These are phyloP conservation scores for Mythimna loreyi DNA, from an alignment of 2,888 invertebrate species.

Conservation along the genomic window DNA sequence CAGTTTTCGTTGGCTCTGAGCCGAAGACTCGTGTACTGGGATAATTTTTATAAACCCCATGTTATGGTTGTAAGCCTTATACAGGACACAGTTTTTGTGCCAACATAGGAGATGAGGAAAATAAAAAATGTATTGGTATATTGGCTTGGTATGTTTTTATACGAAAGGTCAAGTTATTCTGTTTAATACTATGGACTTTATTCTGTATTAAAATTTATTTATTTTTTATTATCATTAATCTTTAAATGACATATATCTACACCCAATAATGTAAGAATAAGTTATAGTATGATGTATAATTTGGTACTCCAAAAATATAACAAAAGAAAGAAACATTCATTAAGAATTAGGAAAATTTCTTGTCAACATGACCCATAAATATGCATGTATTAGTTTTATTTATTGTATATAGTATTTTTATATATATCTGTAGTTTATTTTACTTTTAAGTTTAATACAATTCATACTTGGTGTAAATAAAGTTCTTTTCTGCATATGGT, in stretches of 20 bases:
- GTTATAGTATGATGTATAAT: neutral
- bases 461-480: no score
- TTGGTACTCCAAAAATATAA: neutral
- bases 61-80: conserved; percentile 26
- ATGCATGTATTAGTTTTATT: no score
- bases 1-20: conserved; percentile 29
- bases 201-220: no score
- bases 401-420: no score
- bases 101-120: conserved; percentile 4
- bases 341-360: no score
- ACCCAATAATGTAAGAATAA: neutral
- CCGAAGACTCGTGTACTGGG: conserved; percentile 16
- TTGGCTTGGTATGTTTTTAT: neutral
- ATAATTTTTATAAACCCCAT: conserved; percentile 41
- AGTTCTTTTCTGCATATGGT: no score
- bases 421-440: no score
- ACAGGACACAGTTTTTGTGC: conserved; percentile 17
- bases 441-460: no score
- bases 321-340: no score
- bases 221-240: no score
- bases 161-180: neutral
- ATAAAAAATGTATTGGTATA: conserved; percentile 12
- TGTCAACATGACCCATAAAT: no score
- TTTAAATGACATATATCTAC: neutral
- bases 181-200: neutral